phyloP scores from a whole-genome alignment of 2,888 invertebrate species.

The Pardosa pseudoannulata region DNA sequence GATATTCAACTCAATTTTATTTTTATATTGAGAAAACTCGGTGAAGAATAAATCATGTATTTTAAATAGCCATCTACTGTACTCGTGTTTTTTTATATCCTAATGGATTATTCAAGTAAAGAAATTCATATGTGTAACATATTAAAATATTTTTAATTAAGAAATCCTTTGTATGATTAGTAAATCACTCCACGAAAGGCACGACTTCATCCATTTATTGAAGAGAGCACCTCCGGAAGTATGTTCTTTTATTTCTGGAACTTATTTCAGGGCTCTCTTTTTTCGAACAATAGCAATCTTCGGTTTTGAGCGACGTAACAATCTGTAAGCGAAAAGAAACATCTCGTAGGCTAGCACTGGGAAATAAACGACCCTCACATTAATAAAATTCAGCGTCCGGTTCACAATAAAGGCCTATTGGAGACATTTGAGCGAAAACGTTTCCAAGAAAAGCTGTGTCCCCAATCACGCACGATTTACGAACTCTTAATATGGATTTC shows the following conservation, averaged over 20 bases:
- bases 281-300: background rate
- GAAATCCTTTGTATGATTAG: no score
- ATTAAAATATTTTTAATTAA: no score
- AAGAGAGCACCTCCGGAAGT: background rate
- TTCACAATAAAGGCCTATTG: background rate
- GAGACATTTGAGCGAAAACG: background rate
- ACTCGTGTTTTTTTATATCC: no score
- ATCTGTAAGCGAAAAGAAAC: background rate
- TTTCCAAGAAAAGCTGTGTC: conserved; percentile 2
- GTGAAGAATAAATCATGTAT: no score
- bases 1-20: no score
- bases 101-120: no score
- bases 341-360: background rate
- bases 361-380: background rate
- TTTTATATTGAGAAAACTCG: no score
- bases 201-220: no score
- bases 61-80: no score
- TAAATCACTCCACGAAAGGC: no score
- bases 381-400: conserved; percentile 2
- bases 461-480: conserved; percentile 16
- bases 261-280: background rate
- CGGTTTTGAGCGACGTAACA: background rate
- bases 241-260: background rate
- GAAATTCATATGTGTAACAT: no score
- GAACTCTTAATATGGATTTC: background rate